A percentile compares a stretch with the other conserved stretches of the same genome.
These are phyloP conservation scores for Pterocles gutturalis DNA, from an alignment of 2,113 vertebrate genomes.

Conservation along the genomic window DNA sequence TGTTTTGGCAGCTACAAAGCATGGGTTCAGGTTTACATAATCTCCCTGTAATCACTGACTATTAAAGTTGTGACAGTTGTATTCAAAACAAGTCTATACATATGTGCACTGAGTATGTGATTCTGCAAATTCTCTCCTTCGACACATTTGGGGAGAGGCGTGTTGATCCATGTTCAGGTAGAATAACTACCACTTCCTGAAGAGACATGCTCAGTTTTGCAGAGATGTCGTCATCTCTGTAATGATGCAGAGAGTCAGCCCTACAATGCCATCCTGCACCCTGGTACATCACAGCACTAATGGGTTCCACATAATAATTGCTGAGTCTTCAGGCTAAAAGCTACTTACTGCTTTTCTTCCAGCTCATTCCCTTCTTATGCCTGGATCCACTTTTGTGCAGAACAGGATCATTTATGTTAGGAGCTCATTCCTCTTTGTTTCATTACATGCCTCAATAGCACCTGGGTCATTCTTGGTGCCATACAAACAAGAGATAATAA, in stretches of 20 bases:
- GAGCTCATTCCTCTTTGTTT: neutral
- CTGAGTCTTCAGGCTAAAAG: neutral
- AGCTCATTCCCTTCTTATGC: neutral
- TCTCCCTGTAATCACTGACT: neutral
- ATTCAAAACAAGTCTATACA: neutral
- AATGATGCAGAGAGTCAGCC: neutral
- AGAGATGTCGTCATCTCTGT: neutral
- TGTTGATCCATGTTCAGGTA: neutral
- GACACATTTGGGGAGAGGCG: neutral
- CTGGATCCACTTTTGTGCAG: neutral
- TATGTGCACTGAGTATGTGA: accelerated
- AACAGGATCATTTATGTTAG: neutral
- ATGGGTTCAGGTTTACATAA: neutral
- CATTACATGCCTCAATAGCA: neutral
- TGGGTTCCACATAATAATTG: neutral
- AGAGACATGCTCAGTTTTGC: neutral
- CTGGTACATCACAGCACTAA: neutral
- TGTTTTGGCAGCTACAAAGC: neutral
- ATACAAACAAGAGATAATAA: neutral
- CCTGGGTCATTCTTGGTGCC: neutral
- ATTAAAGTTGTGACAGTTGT: neutral
- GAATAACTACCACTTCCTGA: neutral
- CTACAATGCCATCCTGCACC: neutral
- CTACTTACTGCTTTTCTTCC: neutral
- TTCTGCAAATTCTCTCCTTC: neutral